Conservation (phyloP, 1,140 invertebrate genomes). For the Pinna nobilis region DNA sequence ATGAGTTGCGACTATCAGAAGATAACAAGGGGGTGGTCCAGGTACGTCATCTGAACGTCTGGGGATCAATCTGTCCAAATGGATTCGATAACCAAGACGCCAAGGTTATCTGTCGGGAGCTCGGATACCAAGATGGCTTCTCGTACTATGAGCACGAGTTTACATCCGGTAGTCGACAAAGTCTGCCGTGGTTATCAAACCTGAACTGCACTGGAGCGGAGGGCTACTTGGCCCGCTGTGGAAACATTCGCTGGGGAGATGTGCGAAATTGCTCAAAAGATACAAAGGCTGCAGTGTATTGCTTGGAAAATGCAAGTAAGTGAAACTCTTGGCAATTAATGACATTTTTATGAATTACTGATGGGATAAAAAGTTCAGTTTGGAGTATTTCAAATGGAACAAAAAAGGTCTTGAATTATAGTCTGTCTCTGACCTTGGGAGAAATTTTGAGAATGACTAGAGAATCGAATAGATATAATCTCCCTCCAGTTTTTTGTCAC, state of each 20-base stretch:
- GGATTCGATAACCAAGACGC: conserved; percentile 66
- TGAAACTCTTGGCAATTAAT: too few species aligned
- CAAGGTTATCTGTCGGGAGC: conserved; percentile 61
- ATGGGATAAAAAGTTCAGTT: too few species aligned
- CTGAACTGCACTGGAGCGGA: conserved; percentile 56
- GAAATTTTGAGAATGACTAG: too few species aligned
- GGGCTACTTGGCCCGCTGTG: conserved; percentile 48
- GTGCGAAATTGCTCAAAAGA: conserved; percentile 34
- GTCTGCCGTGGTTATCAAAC: conserved; percentile 54
- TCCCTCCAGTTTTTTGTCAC: too few species aligned
- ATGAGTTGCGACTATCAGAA: conserved; percentile 32
- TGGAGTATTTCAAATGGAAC: too few species aligned
- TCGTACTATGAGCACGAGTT: conserved; percentile 54
- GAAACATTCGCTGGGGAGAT: conserved; percentile 51
- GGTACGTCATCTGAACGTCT: conserved; percentile 53
- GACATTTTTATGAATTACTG: too few species aligned
- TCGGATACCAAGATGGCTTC: conserved; percentile 60
- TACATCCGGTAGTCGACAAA: conserved; percentile 24
- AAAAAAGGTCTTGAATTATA: too few species aligned
- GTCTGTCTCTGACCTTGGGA: too few species aligned
- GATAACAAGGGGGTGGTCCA: conserved; percentile 40
- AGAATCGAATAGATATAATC: too few species aligned
- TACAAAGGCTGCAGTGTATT: conserved; percentile 48
- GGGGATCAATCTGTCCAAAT: conserved; percentile 64
- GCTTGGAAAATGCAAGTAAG: conserved; percentile 43